Evolutionary conservation across 2,888 invertebrate genomes (phyloP), one percentile per base, ranked within the genome.

Genomic region (Oscheius myriophilus): DNA sequence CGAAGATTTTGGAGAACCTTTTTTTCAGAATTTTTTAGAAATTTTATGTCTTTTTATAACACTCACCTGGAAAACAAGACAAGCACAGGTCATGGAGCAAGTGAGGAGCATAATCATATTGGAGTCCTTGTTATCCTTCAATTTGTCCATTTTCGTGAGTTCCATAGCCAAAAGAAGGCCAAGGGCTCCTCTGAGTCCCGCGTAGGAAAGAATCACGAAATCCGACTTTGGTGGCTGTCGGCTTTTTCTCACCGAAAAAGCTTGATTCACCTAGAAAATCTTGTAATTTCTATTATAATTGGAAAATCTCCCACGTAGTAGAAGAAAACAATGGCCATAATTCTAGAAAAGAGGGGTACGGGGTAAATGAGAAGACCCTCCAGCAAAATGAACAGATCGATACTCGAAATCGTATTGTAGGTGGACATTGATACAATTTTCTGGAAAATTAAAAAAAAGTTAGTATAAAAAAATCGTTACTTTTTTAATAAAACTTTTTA

Each of bases 181-280:
- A 9, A 91, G 87, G 0, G 91, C 90, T 0, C 91, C 91, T 26
- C 91, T 86, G 0, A 91, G 84, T 0, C 91, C 91, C 21, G 91
- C 90, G 91, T 91, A 91, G 2, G 90, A 90, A 79, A 90, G 89
- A 3, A 91, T 90, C 78, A 90, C 85, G 69, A 57, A 69, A 58
- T 75, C 72, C 23, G 69, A 67, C 16, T 53, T 42, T 4, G 64
- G 51, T 11, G 66, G 66, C 25, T 18, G 39, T 23, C 49, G 12
- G 14, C 11, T 33, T 21, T 33, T 21, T 16, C n/a, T 41, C 43
- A 41, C 41, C 12, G 14, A 2, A 23, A 25, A 33, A 9, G n/a
- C 16, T 53, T 25, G 7, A 12, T 14, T 25, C 3, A 2, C 14
- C 23, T 33, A 9, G 26, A 3, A 16, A 14, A 16, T 14, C 4